phyloP scores from a whole-genome alignment of 2,797 vertebrate species.

The Enteromius radiatus region DNA sequence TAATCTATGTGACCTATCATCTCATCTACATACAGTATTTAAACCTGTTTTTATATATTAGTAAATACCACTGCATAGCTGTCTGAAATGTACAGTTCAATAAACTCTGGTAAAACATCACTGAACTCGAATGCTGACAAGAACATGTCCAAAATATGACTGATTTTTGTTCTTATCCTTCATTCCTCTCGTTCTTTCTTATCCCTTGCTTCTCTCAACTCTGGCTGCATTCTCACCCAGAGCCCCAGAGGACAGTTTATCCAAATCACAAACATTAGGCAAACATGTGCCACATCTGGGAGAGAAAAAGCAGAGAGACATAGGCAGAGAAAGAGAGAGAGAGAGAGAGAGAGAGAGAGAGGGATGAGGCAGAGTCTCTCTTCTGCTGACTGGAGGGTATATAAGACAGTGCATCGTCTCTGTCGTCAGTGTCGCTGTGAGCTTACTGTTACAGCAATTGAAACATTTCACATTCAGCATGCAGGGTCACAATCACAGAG shows the following conservation, averaged over 20 bases:
- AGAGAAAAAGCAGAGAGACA: conserved; percentile 53
- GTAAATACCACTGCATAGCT: background rate
- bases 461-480: conserved; percentile 45
- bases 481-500: conserved; percentile 50
- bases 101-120: background rate
- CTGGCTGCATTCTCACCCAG: conserved; percentile 50
- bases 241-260: conserved; percentile 56
- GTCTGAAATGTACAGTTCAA: background rate
- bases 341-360: background rate
- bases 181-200: conserved; percentile 30
- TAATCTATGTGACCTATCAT: background rate
- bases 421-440: conserved; percentile 24
- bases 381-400: conserved; percentile 34
- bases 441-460: conserved; percentile 20
- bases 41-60: background rate
- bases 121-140: conserved; percentile 20
- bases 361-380: conserved; percentile 33
- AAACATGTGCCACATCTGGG: conserved; percentile 62
- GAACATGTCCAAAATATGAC: background rate
- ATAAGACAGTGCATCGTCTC: conserved; percentile 20
- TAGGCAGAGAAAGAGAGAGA: conserved; percentile 5
- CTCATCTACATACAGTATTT: background rate
- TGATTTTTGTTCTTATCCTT: conserved; percentile 26
- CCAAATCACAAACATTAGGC: conserved; percentile 60
- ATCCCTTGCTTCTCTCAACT: conserved; percentile 50